Conservation (phyloP, 2,113 vertebrate species). For the Stegastes partitus region DNA sequence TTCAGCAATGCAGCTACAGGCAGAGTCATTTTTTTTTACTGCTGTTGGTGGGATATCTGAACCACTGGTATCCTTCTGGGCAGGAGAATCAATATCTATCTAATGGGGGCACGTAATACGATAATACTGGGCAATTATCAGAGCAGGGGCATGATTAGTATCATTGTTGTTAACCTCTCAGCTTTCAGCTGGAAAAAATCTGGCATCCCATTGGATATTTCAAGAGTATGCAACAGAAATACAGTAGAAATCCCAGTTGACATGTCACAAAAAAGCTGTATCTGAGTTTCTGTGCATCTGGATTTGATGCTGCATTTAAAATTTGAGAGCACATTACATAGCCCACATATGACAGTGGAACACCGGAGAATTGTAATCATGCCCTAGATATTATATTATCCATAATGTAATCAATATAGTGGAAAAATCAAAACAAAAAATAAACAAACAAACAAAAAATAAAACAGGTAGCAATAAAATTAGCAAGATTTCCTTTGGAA, state of each 20-base stretch:
- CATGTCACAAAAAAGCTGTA: constrained; percentile 15
- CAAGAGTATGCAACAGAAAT: constrained; percentile 19
- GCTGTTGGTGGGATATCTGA: constrained; percentile 53
- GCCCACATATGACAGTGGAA: constrained; percentile 20
- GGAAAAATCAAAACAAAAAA: too few relatives aligned
- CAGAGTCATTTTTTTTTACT: constrained; percentile 49
- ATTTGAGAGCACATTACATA: constrained; percentile 42
- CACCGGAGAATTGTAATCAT: constrained; percentile 36
- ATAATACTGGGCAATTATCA: constrained; percentile 74
- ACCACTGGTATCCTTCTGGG: constrained; percentile 48
- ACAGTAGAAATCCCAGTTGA: constrained; percentile 26
- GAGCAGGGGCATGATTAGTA: constrained; percentile 59
- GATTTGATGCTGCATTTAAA: constrained; percentile 48
- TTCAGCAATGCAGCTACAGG: constrained; percentile 43
- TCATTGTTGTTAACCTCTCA: constrained; percentile 65
- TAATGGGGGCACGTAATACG: constrained; percentile 63
- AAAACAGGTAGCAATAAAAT: too few relatives aligned
- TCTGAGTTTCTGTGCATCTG: constrained; percentile 28
- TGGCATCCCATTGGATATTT: constrained; percentile 44
- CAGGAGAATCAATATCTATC: constrained; percentile 72
- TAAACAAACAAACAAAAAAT: too few relatives aligned
- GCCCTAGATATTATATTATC: constrained; percentile 30
- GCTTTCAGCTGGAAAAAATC: constrained; percentile 51
- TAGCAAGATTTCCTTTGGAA: too few relatives aligned
- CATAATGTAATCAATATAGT: not conserved